Percentiles rank a stretch among this genome's conserved stretches.
These are phyloP conservation scores for Scaptomyza cyrtandrae DNA, from an alignment of 2,888 invertebrate species.

Conservation along the genomic window DNA sequence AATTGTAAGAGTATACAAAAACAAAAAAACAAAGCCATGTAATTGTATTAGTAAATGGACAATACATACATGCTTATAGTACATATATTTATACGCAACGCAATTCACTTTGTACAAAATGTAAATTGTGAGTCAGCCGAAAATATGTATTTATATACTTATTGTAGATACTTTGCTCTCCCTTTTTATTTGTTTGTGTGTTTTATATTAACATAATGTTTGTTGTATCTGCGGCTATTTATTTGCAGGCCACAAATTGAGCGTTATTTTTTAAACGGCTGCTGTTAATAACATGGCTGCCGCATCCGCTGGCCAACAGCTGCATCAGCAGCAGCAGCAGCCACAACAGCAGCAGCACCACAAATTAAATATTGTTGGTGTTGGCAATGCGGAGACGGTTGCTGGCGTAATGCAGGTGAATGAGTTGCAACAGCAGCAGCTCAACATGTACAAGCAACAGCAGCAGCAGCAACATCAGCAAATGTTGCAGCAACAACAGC, in stretches of 20 bases:
- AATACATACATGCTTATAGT: neutral
- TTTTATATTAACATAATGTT: constrained; percentile 3
- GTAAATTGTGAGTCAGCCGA: constrained; percentile 17
- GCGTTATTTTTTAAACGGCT: constrained; percentile 51
- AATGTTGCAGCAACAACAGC: constrained; percentile 60
- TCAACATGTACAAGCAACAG: constrained; percentile 66
- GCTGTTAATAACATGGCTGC: constrained; percentile 83
- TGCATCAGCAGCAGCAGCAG: constrained; percentile 68
- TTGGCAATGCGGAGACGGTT: constrained; percentile 69
- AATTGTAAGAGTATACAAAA: too few species aligned
- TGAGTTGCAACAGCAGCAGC: constrained; percentile 65
- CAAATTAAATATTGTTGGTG: constrained; percentile 75
- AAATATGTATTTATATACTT: neutral
- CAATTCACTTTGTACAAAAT: constrained; percentile 23
- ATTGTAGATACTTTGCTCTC: constrained; percentile 5
- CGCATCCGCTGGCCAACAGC: constrained; percentile 84
- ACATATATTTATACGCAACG: constrained; percentile 1
- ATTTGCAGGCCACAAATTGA: constrained; percentile 59
- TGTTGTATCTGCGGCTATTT: constrained; percentile 12
- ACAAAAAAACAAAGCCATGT: neutral
- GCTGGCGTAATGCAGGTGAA: constrained; percentile 67
- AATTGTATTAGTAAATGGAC: neutral
- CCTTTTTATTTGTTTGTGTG: constrained; percentile 1
- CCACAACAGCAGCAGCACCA: constrained; percentile 75
- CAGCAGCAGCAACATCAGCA: constrained; percentile 60